phyloP scores from a whole-genome alignment of 2,888 invertebrate genomes.

The Monochamus alternatus region DNA sequence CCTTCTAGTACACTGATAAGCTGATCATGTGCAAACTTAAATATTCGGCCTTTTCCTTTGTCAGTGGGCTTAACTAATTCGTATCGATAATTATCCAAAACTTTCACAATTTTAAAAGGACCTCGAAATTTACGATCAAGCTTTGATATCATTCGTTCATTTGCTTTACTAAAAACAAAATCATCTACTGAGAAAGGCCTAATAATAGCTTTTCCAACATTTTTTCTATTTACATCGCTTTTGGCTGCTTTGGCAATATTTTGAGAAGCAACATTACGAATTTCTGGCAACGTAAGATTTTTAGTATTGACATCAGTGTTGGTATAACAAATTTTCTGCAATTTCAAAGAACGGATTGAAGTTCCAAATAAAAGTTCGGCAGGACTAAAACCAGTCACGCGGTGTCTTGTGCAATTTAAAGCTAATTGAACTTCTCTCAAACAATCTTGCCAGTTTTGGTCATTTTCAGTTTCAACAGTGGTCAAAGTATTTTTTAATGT shows the following conservation, averaged over 20 bases:
- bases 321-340: neutral
- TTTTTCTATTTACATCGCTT: neutral
- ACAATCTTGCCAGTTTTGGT: constrained; percentile 18
- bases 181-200: constrained; percentile 9
- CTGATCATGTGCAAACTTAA: constrained; percentile 28
- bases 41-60: constrained; percentile 12
- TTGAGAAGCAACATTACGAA: neutral
- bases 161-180: constrained; percentile 24
- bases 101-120: constrained; percentile 24
- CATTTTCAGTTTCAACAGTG: constrained; percentile 18
- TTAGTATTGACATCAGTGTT: neutral
- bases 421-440: constrained; percentile 32
- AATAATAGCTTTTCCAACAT: constrained; percentile 19
- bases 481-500: constrained; percentile 31
- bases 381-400: constrained; percentile 24
- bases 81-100: constrained; percentile 25
- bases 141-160: constrained; percentile 31
- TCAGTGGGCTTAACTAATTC: neutral
- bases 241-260: neutral
- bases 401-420: constrained; percentile 21
- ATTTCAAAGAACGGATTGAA: constrained; percentile 28
- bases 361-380: constrained; percentile 37
- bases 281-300: constrained; percentile 4
- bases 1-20: constrained; percentile 12
- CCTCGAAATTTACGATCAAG: constrained; percentile 24